phyloP scores from a whole-genome alignment of 2,113 vertebrate genomes.

The Neolamprologus kungweensis region DNA sequence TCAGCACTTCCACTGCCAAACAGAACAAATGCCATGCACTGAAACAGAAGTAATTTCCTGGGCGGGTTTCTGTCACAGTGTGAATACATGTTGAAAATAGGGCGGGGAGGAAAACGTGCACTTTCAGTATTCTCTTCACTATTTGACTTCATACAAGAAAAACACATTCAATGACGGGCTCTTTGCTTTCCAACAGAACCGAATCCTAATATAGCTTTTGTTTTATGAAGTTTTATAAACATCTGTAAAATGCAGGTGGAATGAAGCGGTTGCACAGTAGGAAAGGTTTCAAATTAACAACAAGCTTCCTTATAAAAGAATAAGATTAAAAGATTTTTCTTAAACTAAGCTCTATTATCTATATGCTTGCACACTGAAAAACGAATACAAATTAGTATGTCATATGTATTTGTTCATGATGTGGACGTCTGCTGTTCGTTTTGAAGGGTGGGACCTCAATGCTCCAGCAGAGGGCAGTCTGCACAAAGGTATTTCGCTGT shows the following conservation, averaged over 20 bases:
- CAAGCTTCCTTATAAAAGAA: background rate
- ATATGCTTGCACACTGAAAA: background rate
- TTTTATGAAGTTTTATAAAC: background rate
- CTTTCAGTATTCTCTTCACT: background rate
- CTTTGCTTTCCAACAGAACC: background rate
- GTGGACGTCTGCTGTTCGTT: background rate
- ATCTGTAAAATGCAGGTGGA: background rate
- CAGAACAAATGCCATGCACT: background rate
- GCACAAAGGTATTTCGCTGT: slow-evolving; percentile 1
- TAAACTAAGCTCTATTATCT: background rate
- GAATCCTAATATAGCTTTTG: background rate
- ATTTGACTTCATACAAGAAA: background rate
- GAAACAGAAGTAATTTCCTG: background rate
- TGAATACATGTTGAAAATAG: background rate
- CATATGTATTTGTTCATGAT: background rate
- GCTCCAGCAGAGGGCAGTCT: slow-evolving; percentile 63
- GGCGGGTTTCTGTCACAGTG: background rate
- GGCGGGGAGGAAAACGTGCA: background rate
- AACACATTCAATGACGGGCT: background rate
- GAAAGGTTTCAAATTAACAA: background rate
- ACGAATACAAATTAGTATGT: background rate
- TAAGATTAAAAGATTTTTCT: background rate
- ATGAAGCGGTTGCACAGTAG: background rate
- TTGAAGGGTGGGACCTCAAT: background rate
- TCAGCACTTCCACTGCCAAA: background rate